Evolutionary conservation across 2,797 vertebrate genomes (phyloP), one percentile per base, ranked within the genome.

Genomic region (Simalia tracyae): DNA sequence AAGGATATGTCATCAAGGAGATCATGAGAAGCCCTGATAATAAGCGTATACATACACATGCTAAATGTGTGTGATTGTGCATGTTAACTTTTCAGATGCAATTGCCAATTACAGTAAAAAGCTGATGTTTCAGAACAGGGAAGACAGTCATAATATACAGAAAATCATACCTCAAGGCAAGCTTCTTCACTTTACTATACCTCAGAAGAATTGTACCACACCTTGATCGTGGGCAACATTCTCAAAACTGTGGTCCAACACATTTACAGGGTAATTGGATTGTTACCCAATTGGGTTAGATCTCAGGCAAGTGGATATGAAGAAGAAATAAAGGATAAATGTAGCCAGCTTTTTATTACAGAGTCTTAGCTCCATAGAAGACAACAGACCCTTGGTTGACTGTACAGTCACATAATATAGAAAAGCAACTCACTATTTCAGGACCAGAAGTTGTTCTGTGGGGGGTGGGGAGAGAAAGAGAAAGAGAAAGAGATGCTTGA

Each of bases 41-140:
- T 84, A 61, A 93, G 61, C 90, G 90, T 90, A 66, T 0, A 0
- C 2, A n/a, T 89, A 54, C 1, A 90, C 90, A 46, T 88, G 57
- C 87, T 92, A 95, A 87, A 61, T 90, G 94, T 95, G 94, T 88
- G 91, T 89, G n/a, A 42, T 9, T 60, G 1, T 86, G 85, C 94
- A 96, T 94, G 91, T 96, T 93, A 89, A 87, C 76, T 93, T 95
- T 94, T 93, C 93, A 92, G 95, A 92, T 94, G 93, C 87, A 84
- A 72, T 59, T 86, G 12, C 92, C 92, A 95, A 91, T 22, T 95
- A 94, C 86, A 95, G 93, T 94, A 96, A 92, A 94, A 87, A 0
- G 11, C 93, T 95, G 95, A 96, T 94, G 95, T 93, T 96, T 94
- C 93, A 28, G 94, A 95, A 63, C 94, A 95, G 90, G 94, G 93